Base-by-base conservation (phyloP, 2,888 invertebrate genomes). In the Leucozona laternaria region DNA sequence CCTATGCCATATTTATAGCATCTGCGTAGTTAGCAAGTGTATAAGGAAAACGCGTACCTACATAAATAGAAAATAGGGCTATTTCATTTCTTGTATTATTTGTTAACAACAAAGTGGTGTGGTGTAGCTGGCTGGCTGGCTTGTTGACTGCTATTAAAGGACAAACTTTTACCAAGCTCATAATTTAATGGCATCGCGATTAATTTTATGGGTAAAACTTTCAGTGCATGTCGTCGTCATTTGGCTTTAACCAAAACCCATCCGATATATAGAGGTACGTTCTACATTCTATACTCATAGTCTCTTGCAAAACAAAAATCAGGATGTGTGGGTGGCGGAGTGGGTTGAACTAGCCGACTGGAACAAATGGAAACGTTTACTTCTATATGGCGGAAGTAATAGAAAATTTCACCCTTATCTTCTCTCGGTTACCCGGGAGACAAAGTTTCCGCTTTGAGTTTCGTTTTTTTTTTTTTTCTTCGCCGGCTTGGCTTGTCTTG, bases 151-250 rank as follows among this genome's bases (percentile, higher is more conserved):
- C 37, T 58, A 40, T 62, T 62, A 43, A 31, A 84, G 75, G 84
- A 76, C 79, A 43, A 84, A 84, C 64, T 84, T 84, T 82, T 84
- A 84, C 79, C 75, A 37, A 84, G 80, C 72, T 84, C 84, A 84
- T 84, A 84, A 84, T 84, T 84, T 84, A 84, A 84, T 79, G 66
- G 76, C 80, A 77, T 79, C 84, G 72, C 84, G 79, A 84, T 84
- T 80, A 84, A 84, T 84, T 84, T 84, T 84, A 84, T 80, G 84
- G 66, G 22, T 45, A 58, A 80, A 84, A 84, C 76, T 84, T 84
- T 84, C 84, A 80, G 75, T 80, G 84, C 76, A 84, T 84, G 84
- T 76, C 84, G 66, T 66, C 80, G 66, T 84, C 80, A 84, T 83
- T 79, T 70, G 75, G 73, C 64, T 64, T 66, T 60, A 50, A 55